Conservation (phyloP, 2,113 vertebrate species). For the Cyrtonyx montezumae region DNA sequence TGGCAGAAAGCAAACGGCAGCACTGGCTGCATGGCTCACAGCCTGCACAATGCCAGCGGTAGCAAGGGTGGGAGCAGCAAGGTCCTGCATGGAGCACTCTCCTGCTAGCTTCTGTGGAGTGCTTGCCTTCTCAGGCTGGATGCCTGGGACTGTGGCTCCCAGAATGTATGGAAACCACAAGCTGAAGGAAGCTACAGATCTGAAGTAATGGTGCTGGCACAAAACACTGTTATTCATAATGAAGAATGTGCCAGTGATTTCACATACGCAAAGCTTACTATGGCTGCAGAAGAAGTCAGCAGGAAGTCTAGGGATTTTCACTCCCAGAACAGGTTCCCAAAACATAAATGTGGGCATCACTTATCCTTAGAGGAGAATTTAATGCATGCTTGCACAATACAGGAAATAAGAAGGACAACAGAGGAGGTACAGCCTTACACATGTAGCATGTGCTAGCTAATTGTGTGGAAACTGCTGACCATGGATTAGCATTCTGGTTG, state of each 20-base stretch:
- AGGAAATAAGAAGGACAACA: not conserved
- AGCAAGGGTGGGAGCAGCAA: not conserved
- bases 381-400: not conserved
- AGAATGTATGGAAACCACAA: not conserved
- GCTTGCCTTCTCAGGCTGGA: not conserved
- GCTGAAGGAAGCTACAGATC: not conserved
- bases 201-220: not conserved
- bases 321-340: not conserved
- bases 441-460: not conserved
- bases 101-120: not conserved
- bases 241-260: not conserved
- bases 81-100: not conserved
- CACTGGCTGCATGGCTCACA: not conserved
- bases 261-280: not conserved
- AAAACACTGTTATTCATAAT: not conserved
- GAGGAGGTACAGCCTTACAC: not conserved
- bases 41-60: not conserved
- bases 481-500: not conserved
- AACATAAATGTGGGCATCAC: not conserved
- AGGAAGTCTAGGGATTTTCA: not conserved
- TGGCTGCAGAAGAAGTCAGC: not conserved
- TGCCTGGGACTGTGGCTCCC: not conserved
- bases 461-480: not conserved
- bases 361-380: not conserved
- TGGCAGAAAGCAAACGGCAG: not conserved